Evolutionary conservation across 64 coral and sea anemone genomes (phyloP), one percentile per base, ranked within the genome.

Genomic region (Actinia tenebrosa): DNA sequence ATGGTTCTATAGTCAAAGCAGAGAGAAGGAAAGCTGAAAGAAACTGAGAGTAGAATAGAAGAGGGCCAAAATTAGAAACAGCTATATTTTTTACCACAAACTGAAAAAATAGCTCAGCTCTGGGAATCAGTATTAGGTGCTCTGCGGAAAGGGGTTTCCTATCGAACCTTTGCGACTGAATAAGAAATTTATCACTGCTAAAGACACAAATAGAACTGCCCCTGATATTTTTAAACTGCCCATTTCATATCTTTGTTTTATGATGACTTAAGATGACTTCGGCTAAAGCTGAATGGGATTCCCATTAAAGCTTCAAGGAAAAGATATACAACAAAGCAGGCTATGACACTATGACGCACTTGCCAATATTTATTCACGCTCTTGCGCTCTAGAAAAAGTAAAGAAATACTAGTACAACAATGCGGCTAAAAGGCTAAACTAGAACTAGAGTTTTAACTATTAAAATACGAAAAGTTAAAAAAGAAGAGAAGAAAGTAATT

Each of bases 221-320:
- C 30, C 30, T 37, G 30, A 69, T 22, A 20, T 5, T 69, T 22
- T 69, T 69, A 69, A 69, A 18, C 22, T 18, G n/a, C 6, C 20
- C 47, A 50, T 69, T 20, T 23, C 19, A 8, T 69, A 27, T 69
- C 64, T 23, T 50, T 5, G 47, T 69, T 23, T n/a, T 42, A 30
- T 75, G 26, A 75, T 75, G 69, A 27, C 69, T 75, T 30, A 10
- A 75, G 69, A 75, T 75, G 69, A 75, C 69, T 75, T 66, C 63
- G 42, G 26, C 63, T 19, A 22, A 19, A 66, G 6, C 18, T 23
- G 63, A 66, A 66, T n/a, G 9, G 69, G n/a, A 75, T 9, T 75
- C 27, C 69, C 25, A 75, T 75, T 75, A 30, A 75, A 42, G 26
- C 14, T 42, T 26, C 22, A 26, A 75, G 27, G 25, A 42, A 3